These are phyloP conservation scores for Apis dorsata DNA, from an alignment of 1,140 invertebrate genomes.

Conservation along the genomic window DNA sequence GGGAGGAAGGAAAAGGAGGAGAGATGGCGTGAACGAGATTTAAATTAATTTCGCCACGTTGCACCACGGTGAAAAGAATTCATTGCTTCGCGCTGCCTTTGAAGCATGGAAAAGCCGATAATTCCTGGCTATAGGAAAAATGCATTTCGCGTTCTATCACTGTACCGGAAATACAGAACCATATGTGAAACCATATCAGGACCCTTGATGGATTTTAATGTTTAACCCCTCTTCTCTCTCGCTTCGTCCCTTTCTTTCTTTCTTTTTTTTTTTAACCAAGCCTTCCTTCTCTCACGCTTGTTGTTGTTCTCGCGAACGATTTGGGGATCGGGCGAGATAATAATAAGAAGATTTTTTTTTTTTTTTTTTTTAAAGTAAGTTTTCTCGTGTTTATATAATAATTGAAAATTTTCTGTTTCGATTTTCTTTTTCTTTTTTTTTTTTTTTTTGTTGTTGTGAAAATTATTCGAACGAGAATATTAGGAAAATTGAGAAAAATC, in stretches of 20 bases:
- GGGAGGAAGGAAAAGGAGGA: neutral
- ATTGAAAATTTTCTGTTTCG: too few relatives aligned
- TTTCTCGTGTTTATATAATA: too few relatives aligned
- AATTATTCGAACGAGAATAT: too few relatives aligned
- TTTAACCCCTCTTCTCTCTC: neutral
- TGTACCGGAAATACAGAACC: neutral
- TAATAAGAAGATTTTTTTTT: too few relatives aligned
- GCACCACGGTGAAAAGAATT: slow-evolving; percentile 4
- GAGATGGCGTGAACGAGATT: slow-evolving; percentile 25
- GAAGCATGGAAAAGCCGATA: slow-evolving; percentile 23
- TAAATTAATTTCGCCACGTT: slow-evolving; percentile 31
- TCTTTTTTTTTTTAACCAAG: neutral
- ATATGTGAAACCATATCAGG: neutral
- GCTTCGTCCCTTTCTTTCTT: neutral
- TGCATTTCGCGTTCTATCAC: slow-evolving; percentile 5
- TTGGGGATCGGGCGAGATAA: too few relatives aligned
- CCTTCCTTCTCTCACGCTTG: too few relatives aligned
- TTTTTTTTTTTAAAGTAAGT: too few relatives aligned
- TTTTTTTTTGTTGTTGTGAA: too few relatives aligned
- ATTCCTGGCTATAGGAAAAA: slow-evolving; percentile 5
- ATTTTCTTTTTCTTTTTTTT: too few relatives aligned
- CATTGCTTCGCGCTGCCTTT: slow-evolving; percentile 21
- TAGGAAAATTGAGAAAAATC: too few relatives aligned
- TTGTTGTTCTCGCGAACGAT: neutral
- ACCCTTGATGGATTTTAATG: slow-evolving; percentile 16